Evolutionary conservation across 2,113 vertebrate species (phyloP), one percentile per base, ranked within the genome.

Genomic region (Anoplopoma fimbria): DNA sequence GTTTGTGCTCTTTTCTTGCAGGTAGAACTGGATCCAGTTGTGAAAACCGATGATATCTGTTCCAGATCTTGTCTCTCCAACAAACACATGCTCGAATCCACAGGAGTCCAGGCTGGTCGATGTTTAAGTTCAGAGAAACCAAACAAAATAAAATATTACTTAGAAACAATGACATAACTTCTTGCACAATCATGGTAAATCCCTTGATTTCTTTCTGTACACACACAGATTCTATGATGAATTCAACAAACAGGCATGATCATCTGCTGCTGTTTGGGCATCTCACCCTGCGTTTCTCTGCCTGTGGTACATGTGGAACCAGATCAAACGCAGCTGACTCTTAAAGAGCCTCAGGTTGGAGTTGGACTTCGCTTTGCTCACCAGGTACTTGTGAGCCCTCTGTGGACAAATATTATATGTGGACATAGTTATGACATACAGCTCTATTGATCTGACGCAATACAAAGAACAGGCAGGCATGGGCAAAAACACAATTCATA

Each of bases 21-120:
- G 92, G 90, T 97, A 97, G 92, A 97, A 97, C 87, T 97, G 96
- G 71, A 97, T 90, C 96, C 97, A 97, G 93, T 97, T 97, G 87
- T 97, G 97, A 74, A 97, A 95, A 25, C 96, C 96, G 72, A 96
- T 84, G 36, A 97, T 95, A 84, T 96, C 94, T 68, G 89, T 91
- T 3, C 93, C 95, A 65, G 74, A 87, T 62, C 90, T 96, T 0
- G 94, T 96, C 90, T 97, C 96, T 45, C 96, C 97, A 15, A 97
- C 96, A 94, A 97, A 98, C 79, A 97, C 96, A 0, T 97, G 97
- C 79, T 97, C 96, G 63, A 97, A 98, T 0, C 96, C 96, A 17
- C 93, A 94, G 5, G 97, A 97, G 88, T 97, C 96, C 13, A 90
- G 81, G 33, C 97, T 97, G 91, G 21, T 27, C 49, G 55, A 36